Evolutionary conservation across 1,140 invertebrate genomes (phyloP).

Genomic region (Amyelois transitella): DNA sequence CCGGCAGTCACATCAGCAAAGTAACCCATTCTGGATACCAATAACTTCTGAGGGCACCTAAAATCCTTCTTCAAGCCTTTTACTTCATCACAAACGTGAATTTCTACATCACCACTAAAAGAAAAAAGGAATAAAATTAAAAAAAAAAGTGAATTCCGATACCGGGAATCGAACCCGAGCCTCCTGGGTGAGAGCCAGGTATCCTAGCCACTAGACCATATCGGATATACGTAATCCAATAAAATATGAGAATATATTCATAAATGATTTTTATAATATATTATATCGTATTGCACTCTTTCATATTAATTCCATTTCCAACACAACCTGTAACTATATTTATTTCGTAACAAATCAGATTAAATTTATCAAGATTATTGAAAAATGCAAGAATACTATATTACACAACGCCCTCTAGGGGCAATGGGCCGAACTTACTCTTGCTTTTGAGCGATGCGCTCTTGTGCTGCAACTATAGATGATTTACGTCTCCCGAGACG

Average conservation of each 20-base stretch:
- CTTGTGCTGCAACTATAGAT: slow-evolving; percentile 54
- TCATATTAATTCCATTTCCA: too few species aligned
- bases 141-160: slow-evolving; percentile 8
- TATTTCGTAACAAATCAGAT: too few species aligned
- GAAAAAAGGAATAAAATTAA: background rate
- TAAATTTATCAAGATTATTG: too few species aligned
- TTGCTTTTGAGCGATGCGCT: slow-evolving; percentile 55
- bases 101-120: slow-evolving; percentile 86
- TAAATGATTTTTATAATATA: background rate
- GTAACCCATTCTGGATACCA: slow-evolving; percentile 95
- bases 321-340: too few species aligned
- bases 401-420: slow-evolving; percentile 9
- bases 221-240: background rate
- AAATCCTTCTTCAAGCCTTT: slow-evolving; percentile 92
- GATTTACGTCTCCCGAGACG: slow-evolving; percentile 67
- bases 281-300: too few species aligned
- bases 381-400: background rate
- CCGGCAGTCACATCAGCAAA: slow-evolving; percentile 92
- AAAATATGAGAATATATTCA: background rate
- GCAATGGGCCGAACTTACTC: slow-evolving; percentile 64
- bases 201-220: slow-evolving; percentile 17
- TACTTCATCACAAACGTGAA: slow-evolving; percentile 91
- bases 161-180: slow-evolving; percentile 17
- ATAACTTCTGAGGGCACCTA: slow-evolving; percentile 86
- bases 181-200: slow-evolving; percentile 19